Base-by-base conservation (phyloP, 2,797 vertebrate genomes). In the Poeciliopsis infans region DNA sequence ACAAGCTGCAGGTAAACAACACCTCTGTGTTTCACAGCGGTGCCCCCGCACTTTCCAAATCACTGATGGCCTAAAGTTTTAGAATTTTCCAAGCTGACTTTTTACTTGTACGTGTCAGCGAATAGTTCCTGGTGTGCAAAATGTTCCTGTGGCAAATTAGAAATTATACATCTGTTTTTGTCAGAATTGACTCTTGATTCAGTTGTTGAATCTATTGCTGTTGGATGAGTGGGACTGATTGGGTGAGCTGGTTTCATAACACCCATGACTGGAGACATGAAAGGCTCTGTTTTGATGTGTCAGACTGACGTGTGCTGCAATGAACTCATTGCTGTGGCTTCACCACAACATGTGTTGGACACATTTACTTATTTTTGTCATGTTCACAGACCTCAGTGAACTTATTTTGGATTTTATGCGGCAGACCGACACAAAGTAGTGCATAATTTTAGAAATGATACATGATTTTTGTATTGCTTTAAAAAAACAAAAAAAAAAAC, bases 1-100 rank as follows among this genome's bases (percentile, higher is more conserved):
- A 97, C 92, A 99, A 99, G 86, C 96, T 99, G 61, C 98, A 99
- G 98, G 98, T 99, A 92, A 70, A 92, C 36, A 87, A 55, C 64
- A 49, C 25, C 46, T 70, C 20, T 28, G n/a, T 23, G 59, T 59
- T 53, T 61, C 59, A 76, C 31, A 66, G n/a, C 36, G 2, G 33
- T 23, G 36, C 8, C 18, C 20, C 18, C 8, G 10, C 36, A 41
- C 36, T 25, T 41, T 16, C 36, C 36, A 41, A 23, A 68, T 20
- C 33, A 36, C 16, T 66, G 15, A 18, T 39, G 61, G 16, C 33
- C 15, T 20, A 16, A 43, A 43, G 59, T 16, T 36, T 66, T 31
- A 55, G 23, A 39, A 41, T 16, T n/a, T 4, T 71, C 7, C n/a
- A 45, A 28, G 16, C n/a, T 39, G 47, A 53, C 2, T 11, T 36